Evolutionary conservation across 2,113 vertebrate genomes (phyloP), one percentile per base, ranked within the genome.

Genomic region (Blennius ocellaris): DNA sequence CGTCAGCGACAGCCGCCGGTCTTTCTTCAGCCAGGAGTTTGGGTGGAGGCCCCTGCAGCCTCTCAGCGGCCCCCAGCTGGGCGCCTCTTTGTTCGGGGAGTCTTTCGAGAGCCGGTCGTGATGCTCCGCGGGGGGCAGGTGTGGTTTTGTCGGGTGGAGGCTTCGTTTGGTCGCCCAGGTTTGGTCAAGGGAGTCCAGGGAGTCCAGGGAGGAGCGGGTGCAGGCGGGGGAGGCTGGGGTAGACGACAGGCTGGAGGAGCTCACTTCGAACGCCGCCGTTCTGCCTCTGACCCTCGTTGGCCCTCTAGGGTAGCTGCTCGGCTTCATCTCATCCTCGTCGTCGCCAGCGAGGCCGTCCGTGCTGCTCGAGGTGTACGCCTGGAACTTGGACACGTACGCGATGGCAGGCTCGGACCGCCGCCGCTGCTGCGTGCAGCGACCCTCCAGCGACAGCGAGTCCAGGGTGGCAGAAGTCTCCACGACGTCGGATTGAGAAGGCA

Each of bases 371-470:
- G 57, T 47, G 6, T 73, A 37, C 6, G 80, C 63, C 0, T 90
- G 79, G 5, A 91, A 78, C 30, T 82, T 85, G 3, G 76, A 16
- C 0, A 86, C 60, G 40, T 92, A 94, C 7, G 93, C 90, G 0
- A 97, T 91, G 0, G 93, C 92, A 0, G 97, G 97, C 82, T 98
- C 97, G 0, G 97, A 99, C 63, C 91, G 91, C 56, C 95, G 94
- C 11, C 97, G 94, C 11, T 97, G 91, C 30, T 97, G 91, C 30
- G 81, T 89, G 1, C 50, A 53, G 30, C 86, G 91, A 0, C 80
- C 63, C 10, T 82, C 87, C 69, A 1, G 60, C 75, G 74, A 85
- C 12, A 80, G 44, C 0, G 88, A 79, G 17, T 92, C 69, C 0
- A 74, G 80, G 49, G 84, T 50, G 52, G 76, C 11, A 3, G 73